A percentile compares a stretch with the other conserved stretches of the same genome.
Evolutionary conservation across 2,888 invertebrate species (phyloP).

Genomic region (Helobdella robusta): DNA sequence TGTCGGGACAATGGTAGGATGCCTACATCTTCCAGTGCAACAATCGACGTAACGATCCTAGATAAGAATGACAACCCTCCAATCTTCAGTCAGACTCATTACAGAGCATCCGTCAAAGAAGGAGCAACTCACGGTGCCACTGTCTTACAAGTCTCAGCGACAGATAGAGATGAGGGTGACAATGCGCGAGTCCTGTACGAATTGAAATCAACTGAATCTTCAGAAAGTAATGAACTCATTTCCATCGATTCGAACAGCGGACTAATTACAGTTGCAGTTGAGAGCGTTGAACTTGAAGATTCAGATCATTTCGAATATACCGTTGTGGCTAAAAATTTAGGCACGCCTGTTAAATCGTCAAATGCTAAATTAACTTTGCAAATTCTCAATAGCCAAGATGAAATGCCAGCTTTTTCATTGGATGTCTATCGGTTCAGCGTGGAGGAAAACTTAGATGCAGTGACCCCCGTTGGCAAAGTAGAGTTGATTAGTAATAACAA

Average conservation of each 20-base stretch:
- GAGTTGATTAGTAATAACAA: conserved; percentile 16
- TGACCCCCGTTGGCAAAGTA: conserved; percentile 27
- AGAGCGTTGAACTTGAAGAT: conserved; percentile 28
- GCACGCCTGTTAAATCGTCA: conserved; percentile 24
- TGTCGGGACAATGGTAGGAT: conserved; percentile 68
- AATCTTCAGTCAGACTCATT: conserved; percentile 74
- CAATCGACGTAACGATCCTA: conserved; percentile 57
- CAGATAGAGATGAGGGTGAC: conserved; percentile 78
- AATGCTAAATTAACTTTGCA: conserved; percentile 18
- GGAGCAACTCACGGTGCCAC: conserved; percentile 66
- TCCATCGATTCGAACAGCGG: conserved; percentile 29
- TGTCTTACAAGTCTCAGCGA: conserved; percentile 61
- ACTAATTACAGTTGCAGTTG: conserved; percentile 15
- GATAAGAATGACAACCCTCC: conserved; percentile 93
- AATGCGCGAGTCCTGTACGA: conserved; percentile 85
- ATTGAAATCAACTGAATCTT: not conserved
- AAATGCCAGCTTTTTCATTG: conserved; percentile 26
- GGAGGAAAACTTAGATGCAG: conserved; percentile 27
- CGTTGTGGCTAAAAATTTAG: conserved; percentile 30
- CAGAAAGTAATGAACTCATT: not conserved
- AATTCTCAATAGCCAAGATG: conserved; percentile 27
- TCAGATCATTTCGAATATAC: conserved; percentile 17
- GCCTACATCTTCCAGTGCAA: conserved; percentile 56
- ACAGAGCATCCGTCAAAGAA: conserved; percentile 70
- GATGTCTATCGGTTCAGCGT: conserved; percentile 26